Evolutionary conservation across 2,888 invertebrate species (phyloP).

Genomic region (Erebia palarica): DNA sequence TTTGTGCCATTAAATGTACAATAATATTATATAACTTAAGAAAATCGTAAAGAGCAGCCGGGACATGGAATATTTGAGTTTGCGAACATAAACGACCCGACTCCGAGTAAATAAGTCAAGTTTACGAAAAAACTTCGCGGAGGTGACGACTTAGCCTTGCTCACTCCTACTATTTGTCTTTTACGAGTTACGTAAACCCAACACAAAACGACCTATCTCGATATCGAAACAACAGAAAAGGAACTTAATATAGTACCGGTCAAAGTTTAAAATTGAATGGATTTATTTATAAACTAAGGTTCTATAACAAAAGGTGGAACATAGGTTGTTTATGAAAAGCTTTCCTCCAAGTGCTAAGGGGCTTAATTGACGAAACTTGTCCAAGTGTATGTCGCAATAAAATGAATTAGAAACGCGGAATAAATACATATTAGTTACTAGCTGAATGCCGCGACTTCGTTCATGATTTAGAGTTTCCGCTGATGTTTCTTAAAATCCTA

Average conservation of each 20-base stretch:
- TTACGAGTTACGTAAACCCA: constrained; percentile 25
- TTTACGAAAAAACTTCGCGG: constrained; percentile 52
- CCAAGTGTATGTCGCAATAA: constrained; percentile 20
- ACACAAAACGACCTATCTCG: constrained; percentile 10
- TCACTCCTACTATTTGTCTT: constrained; percentile 38
- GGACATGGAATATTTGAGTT: constrained; percentile 46
- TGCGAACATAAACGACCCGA: constrained; percentile 45
- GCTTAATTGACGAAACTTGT: constrained; percentile 30
- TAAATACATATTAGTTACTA: constrained; percentile 15
- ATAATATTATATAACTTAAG: constrained; percentile 30
- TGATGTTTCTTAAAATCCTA: neutral
- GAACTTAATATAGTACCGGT: accelerated
- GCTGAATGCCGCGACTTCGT: neutral
- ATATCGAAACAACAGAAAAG: neutral
- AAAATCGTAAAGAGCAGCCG: constrained; percentile 50
- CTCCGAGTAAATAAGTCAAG: constrained; percentile 51
- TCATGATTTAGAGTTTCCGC: neutral
- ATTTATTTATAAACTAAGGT: neutral
- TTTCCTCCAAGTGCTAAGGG: constrained; percentile 24
- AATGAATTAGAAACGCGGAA: constrained; percentile 15
- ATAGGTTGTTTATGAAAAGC: constrained; percentile 31
- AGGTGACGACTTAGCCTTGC: constrained; percentile 53
- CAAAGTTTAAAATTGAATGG: neutral
- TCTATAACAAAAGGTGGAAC: neutral
- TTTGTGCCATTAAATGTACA: constrained; percentile 32